Evolutionary conservation across 2,888 invertebrate species (phyloP), one percentile per base, ranked within the genome.

Genomic region (Hipparchia sbordonii): DNA sequence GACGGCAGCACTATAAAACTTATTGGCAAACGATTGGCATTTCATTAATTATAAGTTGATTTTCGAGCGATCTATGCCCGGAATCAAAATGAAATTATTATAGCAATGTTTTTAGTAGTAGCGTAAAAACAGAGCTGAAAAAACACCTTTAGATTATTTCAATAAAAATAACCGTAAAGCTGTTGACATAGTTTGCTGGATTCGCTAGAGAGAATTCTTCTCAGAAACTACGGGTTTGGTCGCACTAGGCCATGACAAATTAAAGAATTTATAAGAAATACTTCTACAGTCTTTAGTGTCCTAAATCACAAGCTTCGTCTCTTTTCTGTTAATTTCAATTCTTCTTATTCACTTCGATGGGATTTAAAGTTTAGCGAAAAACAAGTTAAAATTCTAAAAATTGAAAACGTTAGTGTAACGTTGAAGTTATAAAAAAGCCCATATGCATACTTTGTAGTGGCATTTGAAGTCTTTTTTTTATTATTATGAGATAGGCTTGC

Each of bases 11-110:
- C 57, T 39, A 74, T 74, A 72, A 59, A 77, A 77, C 66, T 77
- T 61, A 54, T 73, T 72, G 72, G 74, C 72, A 74, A 75, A 72
- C 74, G 72, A 72, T 71, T 68, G 76, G 73, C 72, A 72, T 75
- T 77, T 74, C 61, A 62, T 73, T 77, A 77, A 77, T 77, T 77
- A 77, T 68, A 77, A 75, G 72, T 77, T 39, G 39, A 39, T 39
- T 10, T 66, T 52, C 52, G 46, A 51, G 59, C 33, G 72, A 61
- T 45, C 23, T 8, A 51, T 46, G 6, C 33, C 45, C 56, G 52
- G 51, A n/a, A 13, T 65, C 59, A 9, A 67, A 66, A 70, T 70
- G 57, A 68, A 68, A 54, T 68, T 54, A 67, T n/a, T 45, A 45
- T 39, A 71, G 63, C 52, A 39, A 23, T 46, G 46, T 46, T 46